Base-by-base conservation (phyloP, 2,113 vertebrate species). In the Pseudorhombus dupliciocellatus region DNA sequence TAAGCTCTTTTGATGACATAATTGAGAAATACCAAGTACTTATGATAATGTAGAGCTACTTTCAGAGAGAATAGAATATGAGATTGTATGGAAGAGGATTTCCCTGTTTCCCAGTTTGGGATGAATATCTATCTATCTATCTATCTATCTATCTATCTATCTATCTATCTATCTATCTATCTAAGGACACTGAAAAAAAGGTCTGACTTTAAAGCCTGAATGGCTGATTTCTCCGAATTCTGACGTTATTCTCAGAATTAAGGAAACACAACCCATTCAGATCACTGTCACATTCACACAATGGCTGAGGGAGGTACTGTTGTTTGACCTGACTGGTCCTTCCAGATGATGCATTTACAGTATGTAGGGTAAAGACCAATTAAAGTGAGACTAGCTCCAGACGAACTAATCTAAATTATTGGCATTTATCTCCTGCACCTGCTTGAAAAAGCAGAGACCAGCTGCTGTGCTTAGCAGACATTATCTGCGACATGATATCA, bases 311-410 rank as follows among this genome's bases (percentile, higher is more conserved):
- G 30, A 54, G 15, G 5, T 34, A 52, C 42, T 52, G 37, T n/a
- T n/a, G 21, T 50, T 50, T 50, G 46, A 48, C 24, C 63, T 37
- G 66, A 66, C 53, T 75, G 25, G 34, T 5, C 18, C 20, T 34
- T 72, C 60, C 65, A 78, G 42, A 60, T 87, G 81, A 60, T 87
- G 81, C 77, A 46, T 64, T n/a, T 64, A 16, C 48, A 60, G 66
- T 77, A 91, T 84, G 70, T 88, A 85, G 91, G 91, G 70, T 79
- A 91, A 92, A 25, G 77, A 69, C 81, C 70, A 87, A 83, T 92
- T 91, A 90, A 91, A 91, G 69, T 56, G 80, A 86, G 69, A 79
- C 72, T 58, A 34, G 59, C 79, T 59, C 48, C 73, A 83, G 75
- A 70, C 85, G 77, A 62, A 42, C 81, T 87, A 80, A 90, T 87